Evolutionary conservation across 2,888 invertebrate genomes (phyloP).

Genomic region (Agrochola macilenta): DNA sequence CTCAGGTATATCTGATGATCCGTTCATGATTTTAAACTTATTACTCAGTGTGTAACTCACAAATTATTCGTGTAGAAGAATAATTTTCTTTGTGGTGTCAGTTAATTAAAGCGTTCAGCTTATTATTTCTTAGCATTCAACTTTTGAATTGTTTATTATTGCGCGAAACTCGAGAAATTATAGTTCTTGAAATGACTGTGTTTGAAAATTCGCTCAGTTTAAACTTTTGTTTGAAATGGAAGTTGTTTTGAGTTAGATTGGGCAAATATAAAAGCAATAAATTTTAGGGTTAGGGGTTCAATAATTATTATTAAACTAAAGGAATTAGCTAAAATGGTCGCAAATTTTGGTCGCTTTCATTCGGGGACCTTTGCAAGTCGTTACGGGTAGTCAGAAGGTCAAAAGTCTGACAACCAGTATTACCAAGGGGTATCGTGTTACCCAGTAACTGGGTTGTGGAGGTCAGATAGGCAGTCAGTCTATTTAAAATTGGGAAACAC

Average conservation of each 20-base stretch:
- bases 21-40: background rate
- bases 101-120: slow-evolving; percentile 59
- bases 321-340: background rate
- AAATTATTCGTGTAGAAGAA: slow-evolving; percentile 48
- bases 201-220: slow-evolving; percentile 23
- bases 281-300: background rate
- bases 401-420: no score
- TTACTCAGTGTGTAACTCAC: slow-evolving; percentile 46
- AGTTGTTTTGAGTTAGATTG: slow-evolving; percentile 33
- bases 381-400: no score
- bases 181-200: slow-evolving; percentile 44
- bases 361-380: no score
- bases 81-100: slow-evolving; percentile 51
- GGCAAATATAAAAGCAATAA: slow-evolving; percentile 23
- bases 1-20: no score
- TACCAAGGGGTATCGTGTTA: no score
- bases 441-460: no score
- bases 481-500: no score
- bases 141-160: slow-evolving; percentile 55
- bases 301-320: background rate
- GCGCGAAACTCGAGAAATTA: slow-evolving; percentile 36
- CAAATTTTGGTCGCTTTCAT: background rate
- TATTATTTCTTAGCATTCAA: slow-evolving; percentile 49
- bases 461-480: no score
- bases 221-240: slow-evolving; percentile 42